These are phyloP conservation scores for Panonychus citri DNA, from an alignment of 1,140 invertebrate species.

Conservation along the genomic window DNA sequence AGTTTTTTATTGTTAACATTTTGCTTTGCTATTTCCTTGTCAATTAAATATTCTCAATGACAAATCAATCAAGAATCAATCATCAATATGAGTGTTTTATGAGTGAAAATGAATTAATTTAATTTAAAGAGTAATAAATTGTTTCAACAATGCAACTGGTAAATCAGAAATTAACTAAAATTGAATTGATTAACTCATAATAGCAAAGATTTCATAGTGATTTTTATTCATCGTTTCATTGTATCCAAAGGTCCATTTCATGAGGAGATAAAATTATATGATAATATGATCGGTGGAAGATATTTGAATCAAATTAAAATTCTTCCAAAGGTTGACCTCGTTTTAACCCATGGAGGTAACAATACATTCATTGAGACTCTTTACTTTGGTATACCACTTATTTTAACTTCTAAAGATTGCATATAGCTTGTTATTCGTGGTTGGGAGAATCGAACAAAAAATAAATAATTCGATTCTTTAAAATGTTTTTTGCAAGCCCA, in stretches of 20 bases:
- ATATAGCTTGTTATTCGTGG: conserved; percentile 9
- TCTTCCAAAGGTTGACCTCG: conserved; percentile 1
- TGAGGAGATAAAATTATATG: background rate
- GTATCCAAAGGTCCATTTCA: background rate
- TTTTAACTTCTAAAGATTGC: conserved; percentile 6
- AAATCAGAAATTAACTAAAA: background rate
- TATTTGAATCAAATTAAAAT: conserved; percentile 3
- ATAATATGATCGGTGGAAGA: conserved; percentile 6
- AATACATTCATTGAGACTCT: conserved; percentile 4
- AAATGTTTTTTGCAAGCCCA: background rate
- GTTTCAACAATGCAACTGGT: conserved; percentile 1
- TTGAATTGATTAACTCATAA: background rate
- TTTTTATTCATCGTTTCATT: background rate
- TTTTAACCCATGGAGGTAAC: conserved; percentile 5
- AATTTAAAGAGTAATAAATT: background rate
- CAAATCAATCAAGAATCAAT: too few species aligned
- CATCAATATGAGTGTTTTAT: background rate
- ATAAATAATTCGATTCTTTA: background rate
- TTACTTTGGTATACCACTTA: conserved; percentile 5
- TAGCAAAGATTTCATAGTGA: background rate
- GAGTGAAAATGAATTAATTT: background rate
- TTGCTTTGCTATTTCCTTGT: too few species aligned
- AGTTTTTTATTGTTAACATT: too few species aligned
- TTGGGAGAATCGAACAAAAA: background rate
- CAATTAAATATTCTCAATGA: too few species aligned